Evolutionary conservation across 1,140 invertebrate species (phyloP), one percentile per base, ranked within the genome.

Genomic region (Drosophila leontia): DNA sequence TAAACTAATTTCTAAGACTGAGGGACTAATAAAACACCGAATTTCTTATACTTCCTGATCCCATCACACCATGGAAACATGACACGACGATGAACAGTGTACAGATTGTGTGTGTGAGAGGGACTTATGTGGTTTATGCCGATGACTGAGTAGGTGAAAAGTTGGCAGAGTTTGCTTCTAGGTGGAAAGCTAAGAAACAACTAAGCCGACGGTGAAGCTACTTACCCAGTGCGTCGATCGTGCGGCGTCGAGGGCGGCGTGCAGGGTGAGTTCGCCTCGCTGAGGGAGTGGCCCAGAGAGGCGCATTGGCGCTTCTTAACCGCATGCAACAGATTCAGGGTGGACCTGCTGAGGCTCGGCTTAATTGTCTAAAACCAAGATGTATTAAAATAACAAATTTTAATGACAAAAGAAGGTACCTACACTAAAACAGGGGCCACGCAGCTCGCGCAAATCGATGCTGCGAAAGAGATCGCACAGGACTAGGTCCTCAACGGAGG

Each of bases 371-470:
- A 44, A 8, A 29, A 19, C 26, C 3, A 15, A 17, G 1, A 7
- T 1, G 0, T 3, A 0, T 15, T 12, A 35, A 11, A 15, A 42
- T 17, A n/a, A 15, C 12, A 8, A 29, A 29, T 29, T 29, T 13
- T 12, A 12, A 32, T 6, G 17, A 7, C 8, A 8, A 2, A 7
- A 6, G 4, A 9, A 17, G 17, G 15, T 47, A 91, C 92, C 93
- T 91, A 95, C 94, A 81, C 94, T 94, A 70, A 95, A 92, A 84
- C 94, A 95, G 17, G 94, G 94, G 59, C 94, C 94, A 79, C 96
- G 94, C 94, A 98, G 95, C 93, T 98, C 97, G 58, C 97, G 94
- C 45, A 98, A 94, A 93, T 98, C 97, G 65, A 98, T 97, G 90
- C 97, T 97, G 76, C 97, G 94, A 91, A 98, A 98, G 59, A 97